Percentiles rank a stretch among this genome's conserved stretches.
Conservation (phyloP, 2,888 invertebrate species). For the Doris montereyensis region DNA sequence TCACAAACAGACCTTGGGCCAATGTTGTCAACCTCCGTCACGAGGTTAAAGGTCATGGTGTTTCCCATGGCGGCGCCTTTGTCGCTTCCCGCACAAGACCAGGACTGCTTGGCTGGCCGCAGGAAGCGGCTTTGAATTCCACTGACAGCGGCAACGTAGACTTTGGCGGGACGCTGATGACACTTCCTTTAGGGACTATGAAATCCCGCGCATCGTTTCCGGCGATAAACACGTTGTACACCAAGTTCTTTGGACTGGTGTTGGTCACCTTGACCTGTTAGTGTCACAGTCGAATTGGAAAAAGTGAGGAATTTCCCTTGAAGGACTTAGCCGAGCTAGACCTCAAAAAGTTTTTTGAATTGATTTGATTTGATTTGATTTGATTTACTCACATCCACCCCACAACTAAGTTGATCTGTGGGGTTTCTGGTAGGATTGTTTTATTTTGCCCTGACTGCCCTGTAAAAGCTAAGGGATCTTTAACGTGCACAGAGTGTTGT, state of each 20-base stretch:
- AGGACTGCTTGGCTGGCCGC: conserved; percentile 67
- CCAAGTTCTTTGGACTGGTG: conserved; percentile 68
- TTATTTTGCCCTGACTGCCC: too few species aligned
- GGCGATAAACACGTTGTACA: conserved; percentile 69
- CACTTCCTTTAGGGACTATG: conserved; percentile 65
- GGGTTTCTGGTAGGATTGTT: too few species aligned
- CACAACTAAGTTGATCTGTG: too few species aligned
- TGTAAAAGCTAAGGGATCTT: too few species aligned
- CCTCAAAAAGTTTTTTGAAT: too few species aligned
- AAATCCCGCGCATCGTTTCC: conserved; percentile 71
- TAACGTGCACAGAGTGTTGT: too few species aligned
- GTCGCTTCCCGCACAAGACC: conserved; percentile 68
- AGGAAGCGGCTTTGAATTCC: conserved; percentile 67
- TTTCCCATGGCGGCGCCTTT: conserved; percentile 67
- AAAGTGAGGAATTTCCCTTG: too few species aligned
- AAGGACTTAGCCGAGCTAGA: too few species aligned
- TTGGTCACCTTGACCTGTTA: conserved; percentile 69
- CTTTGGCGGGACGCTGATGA: conserved; percentile 67
- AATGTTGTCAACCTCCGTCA: conserved; percentile 68
- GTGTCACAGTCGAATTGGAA: neutral
- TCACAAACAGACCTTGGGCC: too few species aligned
- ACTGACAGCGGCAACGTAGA: conserved; percentile 59
- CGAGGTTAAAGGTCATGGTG: conserved; percentile 69
- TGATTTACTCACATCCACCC: too few species aligned
- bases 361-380: too few species aligned